Evolutionary conservation across 2,797 vertebrate species (phyloP).

Genomic region (Myioborus miniatus): DNA sequence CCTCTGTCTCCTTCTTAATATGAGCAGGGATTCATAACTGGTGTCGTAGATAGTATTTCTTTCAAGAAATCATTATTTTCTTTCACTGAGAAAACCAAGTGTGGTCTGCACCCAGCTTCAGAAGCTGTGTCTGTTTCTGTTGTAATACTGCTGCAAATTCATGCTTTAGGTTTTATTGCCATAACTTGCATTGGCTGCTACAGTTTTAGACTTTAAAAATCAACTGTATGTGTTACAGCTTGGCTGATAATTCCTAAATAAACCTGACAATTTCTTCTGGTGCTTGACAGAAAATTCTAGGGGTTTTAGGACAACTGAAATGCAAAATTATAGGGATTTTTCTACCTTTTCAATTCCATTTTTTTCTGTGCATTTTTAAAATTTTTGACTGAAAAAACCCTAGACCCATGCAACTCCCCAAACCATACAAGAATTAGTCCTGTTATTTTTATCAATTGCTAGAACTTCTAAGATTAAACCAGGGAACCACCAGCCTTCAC

Average conservation of each 20-base stretch:
- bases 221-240: background rate
- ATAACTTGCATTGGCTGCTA: background rate
- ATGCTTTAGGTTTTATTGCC: background rate
- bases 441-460: background rate
- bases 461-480: background rate
- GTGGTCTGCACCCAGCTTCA: background rate
- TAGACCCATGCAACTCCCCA: rapidly evolving
- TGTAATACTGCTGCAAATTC: background rate
- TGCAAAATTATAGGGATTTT: background rate
- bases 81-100: background rate
- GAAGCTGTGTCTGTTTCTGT: background rate
- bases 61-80: background rate
- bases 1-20: background rate
- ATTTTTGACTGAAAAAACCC: background rate
- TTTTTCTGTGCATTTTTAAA: background rate
- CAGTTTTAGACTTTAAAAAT: background rate
- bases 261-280: background rate
- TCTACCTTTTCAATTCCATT: background rate
- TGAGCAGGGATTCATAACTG: background rate
- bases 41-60: background rate
- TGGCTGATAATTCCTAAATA: background rate
- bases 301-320: background rate
- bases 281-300: background rate
- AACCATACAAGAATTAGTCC: background rate
- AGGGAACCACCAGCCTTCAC: background rate